Base-by-base conservation (phyloP, 2,113 vertebrate genomes). In the Catharus bicknelli region DNA sequence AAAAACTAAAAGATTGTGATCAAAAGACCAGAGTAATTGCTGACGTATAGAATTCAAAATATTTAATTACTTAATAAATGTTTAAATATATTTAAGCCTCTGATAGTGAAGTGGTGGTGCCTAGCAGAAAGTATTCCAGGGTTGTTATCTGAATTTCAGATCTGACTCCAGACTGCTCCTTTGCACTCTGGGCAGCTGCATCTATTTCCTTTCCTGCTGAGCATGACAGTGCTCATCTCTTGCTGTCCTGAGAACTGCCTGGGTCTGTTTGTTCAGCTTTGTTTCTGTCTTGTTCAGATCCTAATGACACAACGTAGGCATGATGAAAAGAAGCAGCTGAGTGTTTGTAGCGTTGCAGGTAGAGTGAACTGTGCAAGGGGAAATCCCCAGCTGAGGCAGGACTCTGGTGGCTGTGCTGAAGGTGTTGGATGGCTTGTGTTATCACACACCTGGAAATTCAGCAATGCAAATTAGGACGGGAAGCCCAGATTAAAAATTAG, bases 11-110 rank as follows among this genome's bases (percentile, higher is more conserved):
- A 96, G 47, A 16, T 72, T 2, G 0, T 40, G 19, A 92, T 85
- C 58, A 81, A 90, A 92, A 92, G 63, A 63, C 32, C 42, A 73
- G 70, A 89, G 81, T 72, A 96, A 90, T 91, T 89, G 67, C 63
- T 85, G 43, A 59, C 7, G 3, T 43, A 59, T n/a, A 72, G 43
- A 84, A 64, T 79, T 84, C 66, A 72, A 84, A 95, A 92, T 87
- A 89, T 83, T 76, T 84, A 90, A 55, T 84, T 91, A 86, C 18
- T 58, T 70, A 83, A 85, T 74, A 20, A 95, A 74, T 88, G 82
- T 73, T 94, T 82, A 73, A 78, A 55, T 67, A 29, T 32, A 81
- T 75, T 79, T 40, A 86, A 87, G 40, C 30, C 43, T 81, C 69
- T 72, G 73, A 32, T 83, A 64, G 30, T 62, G 72, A 66, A 90